Evolutionary conservation across 2,797 vertebrate genomes (phyloP).

Genomic region (Phoxinus dragarum): DNA sequence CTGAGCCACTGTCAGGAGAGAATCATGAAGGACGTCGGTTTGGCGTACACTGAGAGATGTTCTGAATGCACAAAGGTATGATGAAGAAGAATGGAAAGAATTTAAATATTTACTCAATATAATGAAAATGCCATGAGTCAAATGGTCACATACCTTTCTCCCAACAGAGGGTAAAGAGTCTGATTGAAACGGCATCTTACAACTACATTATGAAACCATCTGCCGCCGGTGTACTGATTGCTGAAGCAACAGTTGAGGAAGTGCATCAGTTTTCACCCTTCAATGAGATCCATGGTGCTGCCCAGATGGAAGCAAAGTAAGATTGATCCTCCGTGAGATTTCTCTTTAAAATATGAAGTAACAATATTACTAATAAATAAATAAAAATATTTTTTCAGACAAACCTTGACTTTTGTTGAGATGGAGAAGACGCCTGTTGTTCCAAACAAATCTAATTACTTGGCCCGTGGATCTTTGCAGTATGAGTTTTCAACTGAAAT

Average conservation of each 20-base stretch:
- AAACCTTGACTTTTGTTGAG: constrained; percentile 76
- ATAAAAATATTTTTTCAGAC: constrained; percentile 69
- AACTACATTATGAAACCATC: constrained; percentile 81
- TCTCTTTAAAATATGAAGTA: background rate
- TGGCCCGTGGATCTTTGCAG: constrained; percentile 77
- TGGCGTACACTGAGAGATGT: constrained; percentile 75
- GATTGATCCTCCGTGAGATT: background rate
- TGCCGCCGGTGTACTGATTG: constrained; percentile 71
- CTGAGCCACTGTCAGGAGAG: constrained; percentile 77
- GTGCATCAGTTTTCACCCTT: constrained; percentile 83
- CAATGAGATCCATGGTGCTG: constrained; percentile 80
- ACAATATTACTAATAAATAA: background rate
- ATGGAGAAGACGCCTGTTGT: constrained; percentile 51
- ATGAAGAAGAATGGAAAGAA: background rate
- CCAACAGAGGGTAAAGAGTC: constrained; percentile 76
- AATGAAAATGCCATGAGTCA: background rate
- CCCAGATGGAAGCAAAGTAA: constrained; percentile 85
- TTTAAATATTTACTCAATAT: background rate
- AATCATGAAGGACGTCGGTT: constrained; percentile 77
- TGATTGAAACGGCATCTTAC: constrained; percentile 75
- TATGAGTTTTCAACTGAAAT: constrained; percentile 79
- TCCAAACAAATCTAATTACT: constrained; percentile 71
- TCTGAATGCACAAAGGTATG: constrained; percentile 77
- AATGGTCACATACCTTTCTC: background rate
- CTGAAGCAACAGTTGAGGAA: constrained; percentile 78